phyloP scores from a whole-genome alignment of 2,113 vertebrate species.

The Malurus melanocephalus region DNA sequence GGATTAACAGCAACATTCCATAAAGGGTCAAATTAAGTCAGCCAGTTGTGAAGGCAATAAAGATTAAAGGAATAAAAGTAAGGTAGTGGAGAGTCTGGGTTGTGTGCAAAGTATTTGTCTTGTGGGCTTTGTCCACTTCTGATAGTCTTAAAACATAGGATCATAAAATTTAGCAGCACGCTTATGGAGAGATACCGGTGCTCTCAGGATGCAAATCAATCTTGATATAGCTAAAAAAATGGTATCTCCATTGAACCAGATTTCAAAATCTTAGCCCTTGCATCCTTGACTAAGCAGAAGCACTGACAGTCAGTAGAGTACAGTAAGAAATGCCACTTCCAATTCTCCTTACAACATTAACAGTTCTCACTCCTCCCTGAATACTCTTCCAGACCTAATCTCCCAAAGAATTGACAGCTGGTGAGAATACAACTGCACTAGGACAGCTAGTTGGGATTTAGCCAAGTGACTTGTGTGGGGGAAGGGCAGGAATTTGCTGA shows the following conservation, averaged over 20 bases:
- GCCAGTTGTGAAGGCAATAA: constrained; percentile 50
- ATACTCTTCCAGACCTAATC: constrained; percentile 5
- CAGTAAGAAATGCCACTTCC: background rate
- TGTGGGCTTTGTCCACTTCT: constrained; percentile 24
- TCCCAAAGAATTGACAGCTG: constrained; percentile 13
- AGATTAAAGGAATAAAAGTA: constrained; percentile 34
- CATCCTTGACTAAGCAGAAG: constrained; percentile 19
- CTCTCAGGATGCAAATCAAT: constrained; percentile 16
- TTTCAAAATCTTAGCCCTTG: constrained; percentile 27
- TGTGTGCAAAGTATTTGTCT: constrained; percentile 39
- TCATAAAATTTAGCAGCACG: background rate
- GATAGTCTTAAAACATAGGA: background rate
- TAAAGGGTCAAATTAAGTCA: constrained; percentile 64
- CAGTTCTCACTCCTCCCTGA: background rate
- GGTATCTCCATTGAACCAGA: background rate
- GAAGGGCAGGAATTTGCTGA: constrained; percentile 14
- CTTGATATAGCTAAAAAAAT: constrained; percentile 9
- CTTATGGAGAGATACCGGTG: background rate
- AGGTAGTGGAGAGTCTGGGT: constrained; percentile 12
- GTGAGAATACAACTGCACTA: background rate
- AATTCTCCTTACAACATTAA: background rate
- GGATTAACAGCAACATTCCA: constrained; percentile 67
- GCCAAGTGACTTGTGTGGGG: background rate
- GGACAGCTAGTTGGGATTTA: constrained; percentile 11
- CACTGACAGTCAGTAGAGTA: background rate